phyloP scores from a whole-genome alignment of 2,888 invertebrate genomes.

The Seira ritae region DNA sequence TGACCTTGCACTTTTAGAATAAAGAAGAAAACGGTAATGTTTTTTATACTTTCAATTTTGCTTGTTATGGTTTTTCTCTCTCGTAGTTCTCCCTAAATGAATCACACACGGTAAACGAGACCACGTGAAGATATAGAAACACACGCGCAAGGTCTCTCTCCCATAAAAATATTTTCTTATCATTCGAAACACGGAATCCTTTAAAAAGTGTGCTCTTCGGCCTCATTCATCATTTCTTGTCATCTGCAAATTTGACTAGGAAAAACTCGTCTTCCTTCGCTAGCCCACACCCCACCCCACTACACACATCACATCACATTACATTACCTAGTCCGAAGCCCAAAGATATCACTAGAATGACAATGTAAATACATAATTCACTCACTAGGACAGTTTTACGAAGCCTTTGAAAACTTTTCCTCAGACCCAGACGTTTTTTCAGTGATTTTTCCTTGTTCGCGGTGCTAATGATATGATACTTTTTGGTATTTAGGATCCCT shows the following conservation, averaged over 20 bases:
- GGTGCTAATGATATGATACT: too few relatives aligned
- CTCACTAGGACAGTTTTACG: background rate
- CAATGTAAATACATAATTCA: constrained; percentile 6
- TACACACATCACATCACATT: too few relatives aligned
- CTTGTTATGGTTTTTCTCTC: background rate
- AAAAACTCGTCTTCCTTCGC: too few relatives aligned
- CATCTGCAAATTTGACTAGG: background rate
- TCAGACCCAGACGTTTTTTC: too few relatives aligned
- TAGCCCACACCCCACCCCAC: too few relatives aligned
- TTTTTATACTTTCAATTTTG: too few relatives aligned
- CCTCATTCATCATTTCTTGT: constrained; percentile 14
- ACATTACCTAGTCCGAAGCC: too few relatives aligned
- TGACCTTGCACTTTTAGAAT: too few relatives aligned
- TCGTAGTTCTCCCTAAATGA: background rate
- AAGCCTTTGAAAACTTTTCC: background rate
- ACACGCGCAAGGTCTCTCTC: background rate
- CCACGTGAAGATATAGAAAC: background rate
- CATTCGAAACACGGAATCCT: background rate
- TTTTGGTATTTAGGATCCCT: background rate
- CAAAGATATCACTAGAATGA: background rate
- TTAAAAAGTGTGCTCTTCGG: background rate
- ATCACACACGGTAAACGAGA: background rate
- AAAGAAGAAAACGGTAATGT: too few relatives aligned
- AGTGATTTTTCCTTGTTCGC: too few relatives aligned
- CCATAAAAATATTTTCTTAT: background rate